These are phyloP conservation scores for Muntiacus reevesi DNA, from an alignment of 2,113 vertebrate genomes.

Conservation along the genomic window DNA sequence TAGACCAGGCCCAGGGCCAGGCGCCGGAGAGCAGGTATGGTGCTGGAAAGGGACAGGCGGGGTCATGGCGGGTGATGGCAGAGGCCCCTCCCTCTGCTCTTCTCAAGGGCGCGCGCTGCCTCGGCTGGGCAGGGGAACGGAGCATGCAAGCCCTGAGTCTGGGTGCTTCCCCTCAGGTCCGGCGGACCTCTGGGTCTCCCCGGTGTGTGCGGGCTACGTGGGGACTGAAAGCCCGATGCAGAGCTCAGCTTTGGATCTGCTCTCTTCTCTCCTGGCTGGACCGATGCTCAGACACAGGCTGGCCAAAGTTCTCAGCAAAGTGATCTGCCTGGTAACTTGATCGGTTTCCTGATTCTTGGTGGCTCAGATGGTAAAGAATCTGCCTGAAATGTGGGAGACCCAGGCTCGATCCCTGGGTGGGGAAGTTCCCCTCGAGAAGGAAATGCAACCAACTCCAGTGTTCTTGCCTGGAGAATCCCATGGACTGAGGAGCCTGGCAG, in stretches of 20 bases:
- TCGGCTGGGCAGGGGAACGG: background rate
- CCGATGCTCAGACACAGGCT: background rate
- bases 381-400: background rate
- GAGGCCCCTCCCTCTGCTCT: background rate
- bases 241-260: background rate
- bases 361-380: background rate
- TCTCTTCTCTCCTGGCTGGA: background rate
- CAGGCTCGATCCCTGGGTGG: background rate
- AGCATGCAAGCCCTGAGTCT: no score
- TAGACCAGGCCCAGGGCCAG: constrained; percentile 91
- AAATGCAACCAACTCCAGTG: background rate
- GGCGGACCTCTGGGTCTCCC: background rate
- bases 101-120: fast-evolving
- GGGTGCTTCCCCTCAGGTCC: background rate
- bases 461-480: background rate
- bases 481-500: background rate
- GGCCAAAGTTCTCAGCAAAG: background rate
- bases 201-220: fast-evolving
- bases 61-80: background rate
- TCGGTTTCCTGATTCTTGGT: background rate
- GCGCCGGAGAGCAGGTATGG: constrained; percentile 89
- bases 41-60: constrained; percentile 77
- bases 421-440: background rate
- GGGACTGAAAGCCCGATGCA: background rate
- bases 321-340: background rate